Evolutionary conservation across 1,140 invertebrate species (phyloP), one percentile per base, ranked within the genome.

Genomic region (Zaprionus capensis): DNA sequence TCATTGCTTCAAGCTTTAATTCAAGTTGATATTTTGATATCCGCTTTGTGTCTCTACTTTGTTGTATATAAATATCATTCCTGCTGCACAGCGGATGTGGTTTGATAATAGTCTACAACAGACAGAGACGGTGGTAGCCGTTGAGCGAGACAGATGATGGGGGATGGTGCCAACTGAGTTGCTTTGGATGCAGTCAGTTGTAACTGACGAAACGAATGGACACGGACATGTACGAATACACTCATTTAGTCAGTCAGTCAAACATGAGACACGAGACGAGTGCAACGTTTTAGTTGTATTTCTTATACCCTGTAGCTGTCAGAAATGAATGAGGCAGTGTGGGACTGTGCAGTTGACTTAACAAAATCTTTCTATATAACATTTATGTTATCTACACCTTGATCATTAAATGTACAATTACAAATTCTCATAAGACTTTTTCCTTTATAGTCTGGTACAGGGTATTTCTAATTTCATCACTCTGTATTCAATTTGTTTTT

Each of bases 171-270:
- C 44, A 55, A 71, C 64, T 64, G 76, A 71, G 58, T 75, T 75
- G 83, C 67, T 74, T 76, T 74, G 73, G 71, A 87, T 87, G 84
- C 84, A 87, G 70, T 87, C 84, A 81, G 62, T 88, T 87, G 84
- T 87, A 88, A 87, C 84, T 87, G 84, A 78, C 84, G 59, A 68
- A 68, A 68, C 51, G 38, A 68, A 73, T 55, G 64, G 51, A 61
- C 49, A 56, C 38, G 66, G 67, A 64, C 41, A 38, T 15, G 44
- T 61, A 55, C 17, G 34, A 31, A 44, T 53, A 56, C 36, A 62
- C 61, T 87, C 84, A 87, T 87, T 87, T 88, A 87, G 77, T 74
- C 83, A 87, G 84, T 88, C 84, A 87, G 80, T 87, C 83, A 86
- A 70, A 80, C 68, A 76, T 65, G 78, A 77, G 81, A 76, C 72